These are phyloP conservation scores for Rissa tridactyla DNA, from an alignment of 2,113 vertebrate species.

Conservation along the genomic window DNA sequence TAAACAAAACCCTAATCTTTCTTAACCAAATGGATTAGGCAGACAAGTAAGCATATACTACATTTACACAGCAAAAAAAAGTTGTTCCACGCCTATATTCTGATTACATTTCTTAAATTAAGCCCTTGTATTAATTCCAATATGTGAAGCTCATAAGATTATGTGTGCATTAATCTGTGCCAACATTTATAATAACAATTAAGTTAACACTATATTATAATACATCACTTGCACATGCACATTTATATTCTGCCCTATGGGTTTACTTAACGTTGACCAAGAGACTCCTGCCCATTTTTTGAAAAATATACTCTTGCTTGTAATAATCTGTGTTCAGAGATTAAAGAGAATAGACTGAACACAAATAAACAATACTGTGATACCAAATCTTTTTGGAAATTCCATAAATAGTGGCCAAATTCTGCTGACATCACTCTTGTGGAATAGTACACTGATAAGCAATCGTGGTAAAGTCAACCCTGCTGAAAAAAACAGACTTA, in stretches of 20 bases:
- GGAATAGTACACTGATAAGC: not conserved
- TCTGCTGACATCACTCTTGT: not conserved
- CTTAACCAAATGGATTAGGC: slow-evolving; percentile 10
- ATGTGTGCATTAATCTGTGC: slow-evolving; percentile 28
- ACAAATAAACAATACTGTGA: not conserved
- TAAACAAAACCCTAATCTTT: not conserved
- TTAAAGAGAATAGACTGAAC: not conserved
- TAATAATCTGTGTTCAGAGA: not conserved
- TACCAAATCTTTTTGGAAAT: not conserved
- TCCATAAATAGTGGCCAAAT: not conserved
- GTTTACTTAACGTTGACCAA: not conserved
- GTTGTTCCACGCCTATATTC: slow-evolving; percentile 4
- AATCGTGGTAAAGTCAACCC: not conserved
- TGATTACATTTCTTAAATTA: slow-evolving; percentile 38
- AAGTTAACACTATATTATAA: slow-evolving; percentile 31
- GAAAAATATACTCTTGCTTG: not conserved
- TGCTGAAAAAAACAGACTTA: not conserved
- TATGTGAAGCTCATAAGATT: slow-evolving; percentile 24
- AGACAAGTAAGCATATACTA: not conserved
- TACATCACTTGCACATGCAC: not conserved
- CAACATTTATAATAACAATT: slow-evolving; percentile 48
- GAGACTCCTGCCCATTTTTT: not conserved
- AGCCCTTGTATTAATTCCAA: slow-evolving; percentile 27
- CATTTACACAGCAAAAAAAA: slow-evolving; percentile 26
- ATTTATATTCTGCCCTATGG: not conserved